Conservation (phyloP, 2,888 invertebrate species). For the Dendrolimus houi region DNA sequence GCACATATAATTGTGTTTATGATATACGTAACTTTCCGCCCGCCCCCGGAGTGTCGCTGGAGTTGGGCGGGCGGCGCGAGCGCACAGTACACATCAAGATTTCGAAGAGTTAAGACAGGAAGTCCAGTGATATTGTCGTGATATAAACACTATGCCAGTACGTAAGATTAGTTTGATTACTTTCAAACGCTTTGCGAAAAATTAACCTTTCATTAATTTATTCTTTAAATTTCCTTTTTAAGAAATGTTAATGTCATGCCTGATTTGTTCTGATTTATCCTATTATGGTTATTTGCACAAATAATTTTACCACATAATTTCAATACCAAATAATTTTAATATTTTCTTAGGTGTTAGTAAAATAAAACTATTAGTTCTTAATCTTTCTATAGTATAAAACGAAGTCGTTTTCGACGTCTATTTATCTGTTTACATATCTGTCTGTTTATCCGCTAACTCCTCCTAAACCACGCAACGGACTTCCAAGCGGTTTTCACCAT, state of each 20-base stretch:
- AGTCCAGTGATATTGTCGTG: conserved; percentile 39
- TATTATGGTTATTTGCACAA: too few species aligned
- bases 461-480: too few species aligned
- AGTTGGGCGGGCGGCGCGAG: conserved; percentile 55
- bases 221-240: background rate
- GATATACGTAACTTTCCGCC: conserved; percentile 20
- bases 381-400: too few species aligned
- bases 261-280: too few species aligned
- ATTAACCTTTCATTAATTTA: background rate
- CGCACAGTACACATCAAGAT: conserved; percentile 25
- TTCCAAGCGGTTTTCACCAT: too few species aligned
- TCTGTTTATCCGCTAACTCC: too few species aligned
- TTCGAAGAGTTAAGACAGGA: conserved; percentile 7
- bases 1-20: background rate
- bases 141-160: conserved; percentile 54
- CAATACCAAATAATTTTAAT: too few species aligned
- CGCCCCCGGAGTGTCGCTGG: conserved; percentile 41
- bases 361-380: too few species aligned
- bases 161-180: conserved; percentile 26
- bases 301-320: too few species aligned
- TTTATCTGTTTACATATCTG: too few species aligned
- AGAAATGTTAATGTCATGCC: background rate
- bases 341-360: too few species aligned
- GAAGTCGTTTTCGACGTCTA: too few species aligned
- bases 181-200: conserved; percentile 11